Conservation (phyloP, 1,140 invertebrate species). For the Nylanderia fulva region DNA sequence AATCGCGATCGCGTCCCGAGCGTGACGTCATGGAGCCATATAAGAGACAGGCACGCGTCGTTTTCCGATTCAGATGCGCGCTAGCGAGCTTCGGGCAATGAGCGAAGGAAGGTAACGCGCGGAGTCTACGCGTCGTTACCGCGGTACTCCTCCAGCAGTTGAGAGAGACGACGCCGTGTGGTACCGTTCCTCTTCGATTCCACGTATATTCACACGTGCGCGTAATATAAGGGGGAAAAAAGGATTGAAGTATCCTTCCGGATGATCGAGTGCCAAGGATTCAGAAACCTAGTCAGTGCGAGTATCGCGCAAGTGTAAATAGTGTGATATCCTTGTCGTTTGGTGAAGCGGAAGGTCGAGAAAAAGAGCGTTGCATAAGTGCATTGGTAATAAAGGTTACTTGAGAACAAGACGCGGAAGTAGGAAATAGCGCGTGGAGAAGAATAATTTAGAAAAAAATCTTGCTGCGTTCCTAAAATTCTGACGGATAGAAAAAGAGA, state of each 20-base stretch:
- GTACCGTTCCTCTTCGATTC: slow-evolving; percentile 33
- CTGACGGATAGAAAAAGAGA: background rate
- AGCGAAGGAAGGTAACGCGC: slow-evolving; percentile 73
- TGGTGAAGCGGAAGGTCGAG: slow-evolving; percentile 20
- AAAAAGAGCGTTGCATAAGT: background rate
- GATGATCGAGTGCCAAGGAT: slow-evolving; percentile 67
- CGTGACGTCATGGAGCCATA: slow-evolving; percentile 85
- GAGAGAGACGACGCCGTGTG: slow-evolving; percentile 67
- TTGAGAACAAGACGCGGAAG: slow-evolving; percentile 2
- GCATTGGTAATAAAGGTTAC: background rate
- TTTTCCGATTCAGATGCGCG: slow-evolving; percentile 76
- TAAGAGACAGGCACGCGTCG: slow-evolving; percentile 85
- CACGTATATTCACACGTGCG: slow-evolving; percentile 19
- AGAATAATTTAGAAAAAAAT: slow-evolving; percentile 46
- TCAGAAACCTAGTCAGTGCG: slow-evolving; percentile 77
- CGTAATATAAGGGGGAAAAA: background rate
- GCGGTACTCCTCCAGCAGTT: slow-evolving; percentile 71
- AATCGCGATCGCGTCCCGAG: slow-evolving; percentile 70
- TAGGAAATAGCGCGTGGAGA: background rate
- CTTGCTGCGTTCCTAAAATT: background rate
- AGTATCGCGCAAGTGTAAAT: slow-evolving; percentile 55
- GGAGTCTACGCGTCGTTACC: slow-evolving; percentile 73
- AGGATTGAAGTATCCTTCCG: background rate
- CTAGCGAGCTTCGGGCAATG: slow-evolving; percentile 79
- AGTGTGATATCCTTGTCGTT: slow-evolving; percentile 30